Evolutionary conservation across 2,888 invertebrate genomes (phyloP).

Genomic region (Panorpa germanica): DNA sequence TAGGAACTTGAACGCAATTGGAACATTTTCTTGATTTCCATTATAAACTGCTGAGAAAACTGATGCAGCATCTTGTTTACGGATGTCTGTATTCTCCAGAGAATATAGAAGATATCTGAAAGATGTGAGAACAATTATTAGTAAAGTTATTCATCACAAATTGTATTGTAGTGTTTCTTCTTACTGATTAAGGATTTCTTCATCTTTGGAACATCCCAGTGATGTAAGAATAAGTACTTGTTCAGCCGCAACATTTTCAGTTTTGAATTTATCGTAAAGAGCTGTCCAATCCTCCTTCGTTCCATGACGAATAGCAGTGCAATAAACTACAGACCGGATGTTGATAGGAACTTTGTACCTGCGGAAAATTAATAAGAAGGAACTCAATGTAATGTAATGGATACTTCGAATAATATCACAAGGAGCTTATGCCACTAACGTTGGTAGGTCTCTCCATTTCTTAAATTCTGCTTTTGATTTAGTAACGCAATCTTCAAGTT

Average conservation of each 20-base stretch:
- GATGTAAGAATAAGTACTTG: constrained; percentile 40
- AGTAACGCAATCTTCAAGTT: constrained; percentile 32
- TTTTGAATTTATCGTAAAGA: constrained; percentile 38
- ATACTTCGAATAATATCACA: constrained; percentile 3
- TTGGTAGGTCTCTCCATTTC: constrained; percentile 10
- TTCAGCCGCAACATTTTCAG: constrained; percentile 44
- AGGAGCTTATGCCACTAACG: constrained; percentile 6
- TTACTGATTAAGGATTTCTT: constrained; percentile 29
- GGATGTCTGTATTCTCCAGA: too few species aligned
- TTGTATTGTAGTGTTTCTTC: not conserved
- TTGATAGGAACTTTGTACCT: constrained; percentile 39
- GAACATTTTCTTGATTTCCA: constrained; percentile 31
- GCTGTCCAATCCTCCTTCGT: constrained; percentile 38
- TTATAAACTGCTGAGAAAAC: constrained; percentile 29
- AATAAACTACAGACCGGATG: constrained; percentile 52
- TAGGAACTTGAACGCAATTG: constrained; percentile 31
- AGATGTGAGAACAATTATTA: too few species aligned
- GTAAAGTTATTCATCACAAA: too few species aligned
- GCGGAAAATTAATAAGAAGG: constrained; percentile 3
- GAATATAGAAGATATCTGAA: too few species aligned
- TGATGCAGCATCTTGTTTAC: constrained; percentile 26
- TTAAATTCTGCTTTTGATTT: constrained; percentile 25
- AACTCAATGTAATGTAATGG: not conserved
- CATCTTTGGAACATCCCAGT: constrained; percentile 44
- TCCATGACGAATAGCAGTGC: constrained; percentile 49